These are phyloP conservation scores for Slavum lentiscoides DNA, from an alignment of 2,888 invertebrate genomes.

Conservation along the genomic window DNA sequence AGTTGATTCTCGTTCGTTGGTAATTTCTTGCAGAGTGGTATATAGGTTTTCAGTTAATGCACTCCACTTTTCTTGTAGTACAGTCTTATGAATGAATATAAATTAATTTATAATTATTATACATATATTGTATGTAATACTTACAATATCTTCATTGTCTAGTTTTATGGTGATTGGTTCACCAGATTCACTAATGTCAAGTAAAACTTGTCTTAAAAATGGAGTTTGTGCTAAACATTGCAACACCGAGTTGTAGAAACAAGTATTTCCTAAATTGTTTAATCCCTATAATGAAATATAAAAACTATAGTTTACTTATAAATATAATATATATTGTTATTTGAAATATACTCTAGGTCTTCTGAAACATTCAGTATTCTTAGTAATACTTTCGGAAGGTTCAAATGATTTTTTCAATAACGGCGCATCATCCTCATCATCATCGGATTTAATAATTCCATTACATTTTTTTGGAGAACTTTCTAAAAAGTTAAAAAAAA, in stretches of 20 bases:
- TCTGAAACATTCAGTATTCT: slow-evolving; percentile 26
- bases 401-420: slow-evolving; percentile 40
- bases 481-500: slow-evolving; percentile 4
- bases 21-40: slow-evolving; percentile 72
- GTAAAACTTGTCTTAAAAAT: slow-evolving; percentile 71
- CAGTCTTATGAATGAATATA: slow-evolving; percentile 66
- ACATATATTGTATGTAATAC: background rate
- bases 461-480: slow-evolving; percentile 36
- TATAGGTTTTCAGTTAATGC: slow-evolving; percentile 70
- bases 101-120: background rate
- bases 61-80: slow-evolving; percentile 72
- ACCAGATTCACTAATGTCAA: slow-evolving; percentile 71
- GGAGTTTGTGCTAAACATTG: slow-evolving; percentile 90
- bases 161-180: slow-evolving; percentile 62
- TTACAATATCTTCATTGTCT: slow-evolving; percentile 49
- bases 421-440: slow-evolving; percentile 28
- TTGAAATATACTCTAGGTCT: slow-evolving; percentile 42
- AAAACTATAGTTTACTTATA: background rate
- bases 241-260: slow-evolving; percentile 95
- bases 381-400: slow-evolving; percentile 7
- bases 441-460: slow-evolving; percentile 36
- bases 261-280: slow-evolving; percentile 91
- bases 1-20: slow-evolving; percentile 61
- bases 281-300: slow-evolving; percentile 69
- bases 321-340: background rate